Evolutionary conservation across 2,113 vertebrate genomes (phyloP).

Genomic region (Erythrocercus mccallii): DNA sequence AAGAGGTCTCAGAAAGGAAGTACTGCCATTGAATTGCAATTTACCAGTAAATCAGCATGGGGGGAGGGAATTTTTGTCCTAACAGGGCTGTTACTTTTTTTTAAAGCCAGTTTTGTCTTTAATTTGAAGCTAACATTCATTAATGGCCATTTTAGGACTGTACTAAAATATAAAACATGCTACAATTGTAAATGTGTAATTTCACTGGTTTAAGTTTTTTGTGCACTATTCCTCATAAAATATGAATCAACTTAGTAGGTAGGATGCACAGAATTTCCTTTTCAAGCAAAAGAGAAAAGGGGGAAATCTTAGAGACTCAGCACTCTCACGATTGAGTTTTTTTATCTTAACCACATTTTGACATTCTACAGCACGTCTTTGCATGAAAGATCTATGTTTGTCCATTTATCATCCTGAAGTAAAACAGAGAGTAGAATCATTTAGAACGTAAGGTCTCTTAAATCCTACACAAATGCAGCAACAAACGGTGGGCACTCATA

Average conservation of each 20-base stretch:
- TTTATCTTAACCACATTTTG: conserved; percentile 23
- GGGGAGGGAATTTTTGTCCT: conserved; percentile 14
- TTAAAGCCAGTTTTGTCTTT: conserved; percentile 32
- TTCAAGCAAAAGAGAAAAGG: conserved; percentile 47
- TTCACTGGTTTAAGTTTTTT: conserved; percentile 74
- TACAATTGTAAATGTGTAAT: conserved; percentile 56
- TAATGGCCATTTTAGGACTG: conserved; percentile 48
- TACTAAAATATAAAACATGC: conserved; percentile 41
- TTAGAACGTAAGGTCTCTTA: neutral
- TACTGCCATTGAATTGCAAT: neutral
- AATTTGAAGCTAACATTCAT: conserved; percentile 40
- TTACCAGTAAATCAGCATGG: conserved; percentile 36
- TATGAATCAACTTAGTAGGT: conserved; percentile 68
- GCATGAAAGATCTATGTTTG: conserved; percentile 18
- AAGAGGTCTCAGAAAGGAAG: conserved; percentile 19
- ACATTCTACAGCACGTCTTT: conserved; percentile 3
- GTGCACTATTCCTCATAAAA: conserved; percentile 76
- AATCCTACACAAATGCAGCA: neutral
- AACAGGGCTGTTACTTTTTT: conserved; percentile 12
- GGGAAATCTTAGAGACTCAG: conserved; percentile 45
- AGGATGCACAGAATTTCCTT: conserved; percentile 61
- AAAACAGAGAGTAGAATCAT: neutral
- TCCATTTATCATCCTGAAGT: neutral
- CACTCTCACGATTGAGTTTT: conserved; percentile 14
- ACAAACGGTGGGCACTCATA: fast-evolving